Percentiles rank a stretch among this genome's conserved stretches.
Conservation (phyloP, 2,113 vertebrate species). For the Dissostichus mawsoni region DNA sequence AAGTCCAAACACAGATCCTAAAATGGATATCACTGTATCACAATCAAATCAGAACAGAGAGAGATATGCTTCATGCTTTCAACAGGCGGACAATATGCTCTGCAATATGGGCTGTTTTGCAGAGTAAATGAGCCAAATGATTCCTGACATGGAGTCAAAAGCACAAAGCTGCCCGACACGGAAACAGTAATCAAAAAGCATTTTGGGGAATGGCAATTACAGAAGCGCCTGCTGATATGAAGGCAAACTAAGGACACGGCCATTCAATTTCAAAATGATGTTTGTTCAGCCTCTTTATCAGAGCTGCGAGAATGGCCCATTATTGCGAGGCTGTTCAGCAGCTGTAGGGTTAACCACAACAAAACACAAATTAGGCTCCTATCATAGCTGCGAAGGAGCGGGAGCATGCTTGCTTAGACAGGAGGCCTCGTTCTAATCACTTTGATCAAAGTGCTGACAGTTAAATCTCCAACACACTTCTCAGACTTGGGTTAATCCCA, state of each 20-base stretch:
- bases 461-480: constrained; percentile 59
- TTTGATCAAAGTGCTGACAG: constrained; percentile 76
- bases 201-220: constrained; percentile 57
- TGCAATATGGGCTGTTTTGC: constrained; percentile 57
- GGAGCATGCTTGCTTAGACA: constrained; percentile 51
- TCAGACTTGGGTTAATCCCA: constrained; percentile 61
- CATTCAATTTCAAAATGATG: constrained; percentile 48
- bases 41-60: constrained; percentile 47
- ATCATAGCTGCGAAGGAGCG: constrained; percentile 37
- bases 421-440: constrained; percentile 62
- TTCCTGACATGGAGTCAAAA: constrained; percentile 63
- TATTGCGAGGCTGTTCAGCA: constrained; percentile 29
- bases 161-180: constrained; percentile 34
- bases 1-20: constrained; percentile 57
- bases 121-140: constrained; percentile 57
- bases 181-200: constrained; percentile 57
- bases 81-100: constrained; percentile 7
- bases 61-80: constrained; percentile 46
- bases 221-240: constrained; percentile 53
- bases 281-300: constrained; percentile 29
- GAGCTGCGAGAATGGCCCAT: constrained; percentile 6
- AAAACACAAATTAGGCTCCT: constrained; percentile 62
- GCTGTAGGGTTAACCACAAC: constrained; percentile 49
- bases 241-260: constrained; percentile 34
- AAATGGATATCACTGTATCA: constrained; percentile 50